These are phyloP conservation scores for Drosophila novamexicana DNA, from an alignment of 1,140 invertebrate species.

Conservation along the genomic window DNA sequence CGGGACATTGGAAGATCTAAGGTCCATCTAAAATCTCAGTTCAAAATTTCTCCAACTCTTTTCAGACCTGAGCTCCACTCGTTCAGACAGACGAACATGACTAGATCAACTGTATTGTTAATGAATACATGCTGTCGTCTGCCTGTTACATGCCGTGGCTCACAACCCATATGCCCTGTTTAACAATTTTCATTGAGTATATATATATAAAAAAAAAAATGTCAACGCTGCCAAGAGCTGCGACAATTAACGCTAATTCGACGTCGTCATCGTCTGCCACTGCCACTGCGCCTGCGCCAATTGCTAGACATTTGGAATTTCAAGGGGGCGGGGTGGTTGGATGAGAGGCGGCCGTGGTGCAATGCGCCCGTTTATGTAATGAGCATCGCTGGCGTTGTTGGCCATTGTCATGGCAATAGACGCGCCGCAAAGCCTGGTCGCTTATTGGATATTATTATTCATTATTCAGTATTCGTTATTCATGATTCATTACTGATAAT, in stretches of 20 bases:
- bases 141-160: too few species aligned
- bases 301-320: slow-evolving; percentile 1
- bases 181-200: slow-evolving; percentile 19
- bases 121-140: too few species aligned
- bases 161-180: too few species aligned
- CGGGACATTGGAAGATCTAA: too few species aligned
- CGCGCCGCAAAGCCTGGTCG: slow-evolving; percentile 21
- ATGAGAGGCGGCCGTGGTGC: slow-evolving; percentile 14
- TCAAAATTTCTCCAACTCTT: too few species aligned
- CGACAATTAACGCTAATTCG: slow-evolving; percentile 46
- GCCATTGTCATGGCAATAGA: slow-evolving; percentile 24
- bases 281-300: slow-evolving; percentile 31
- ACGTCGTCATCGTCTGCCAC: slow-evolving; percentile 19
- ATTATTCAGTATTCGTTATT: slow-evolving; percentile 51
- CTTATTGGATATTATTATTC: slow-evolving; percentile 74
- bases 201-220: slow-evolving; percentile 16
- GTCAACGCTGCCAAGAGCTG: slow-evolving; percentile 38
- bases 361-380: slow-evolving; percentile 74
- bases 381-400: slow-evolving; percentile 42
- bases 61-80: too few species aligned
- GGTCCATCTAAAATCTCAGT: too few species aligned
- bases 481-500: slow-evolving; percentile 57
- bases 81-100: too few species aligned
- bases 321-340: not conserved
- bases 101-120: too few species aligned